A percentile compares a stretch with the other conserved stretches of the same genome.
These are phyloP conservation scores for Gisinianus flammeolus DNA, from an alignment of 2,888 invertebrate genomes.

Conservation along the genomic window DNA sequence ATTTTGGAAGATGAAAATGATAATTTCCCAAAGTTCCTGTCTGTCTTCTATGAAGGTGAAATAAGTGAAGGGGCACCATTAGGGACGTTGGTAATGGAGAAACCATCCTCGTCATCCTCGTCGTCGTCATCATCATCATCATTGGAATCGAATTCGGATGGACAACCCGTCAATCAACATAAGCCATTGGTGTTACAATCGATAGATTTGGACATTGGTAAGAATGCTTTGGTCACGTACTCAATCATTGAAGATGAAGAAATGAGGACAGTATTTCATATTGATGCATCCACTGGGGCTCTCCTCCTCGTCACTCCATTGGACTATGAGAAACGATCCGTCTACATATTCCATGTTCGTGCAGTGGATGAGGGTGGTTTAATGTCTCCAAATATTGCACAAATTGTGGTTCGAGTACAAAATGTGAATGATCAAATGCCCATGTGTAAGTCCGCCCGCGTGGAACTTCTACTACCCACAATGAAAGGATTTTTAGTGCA, in stretches of 20 bases:
- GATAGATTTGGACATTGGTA: slow-evolving; percentile 82
- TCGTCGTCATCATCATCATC: background rate
- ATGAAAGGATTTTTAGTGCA: slow-evolving; percentile 53
- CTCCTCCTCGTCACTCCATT: slow-evolving; percentile 76
- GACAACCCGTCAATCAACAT: slow-evolving; percentile 27
- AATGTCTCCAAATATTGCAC: slow-evolving; percentile 78
- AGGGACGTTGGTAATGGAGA: slow-evolving; percentile 63
- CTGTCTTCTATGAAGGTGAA: slow-evolving; percentile 69
- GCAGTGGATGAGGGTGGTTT: slow-evolving; percentile 82
- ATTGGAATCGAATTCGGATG: background rate
- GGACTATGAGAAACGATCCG: slow-evolving; percentile 77
- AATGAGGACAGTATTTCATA: slow-evolving; percentile 79
- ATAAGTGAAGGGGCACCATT: slow-evolving; percentile 80
- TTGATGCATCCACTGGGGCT: slow-evolving; percentile 87
- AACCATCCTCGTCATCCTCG: background rate
- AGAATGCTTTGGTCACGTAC: slow-evolving; percentile 83
- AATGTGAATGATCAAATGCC: slow-evolving; percentile 56
- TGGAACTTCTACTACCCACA: slow-evolving; percentile 57
- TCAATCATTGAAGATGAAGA: slow-evolving; percentile 77
- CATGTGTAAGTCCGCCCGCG: slow-evolving; percentile 48
- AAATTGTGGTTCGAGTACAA: slow-evolving; percentile 75
- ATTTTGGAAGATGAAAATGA: slow-evolving; percentile 55
- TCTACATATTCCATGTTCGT: slow-evolving; percentile 82
- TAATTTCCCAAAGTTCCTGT: slow-evolving; percentile 50
- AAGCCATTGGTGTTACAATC: slow-evolving; percentile 82